Evolutionary conservation across 2,113 vertebrate species (phyloP).

Genomic region (Grus americana): DNA sequence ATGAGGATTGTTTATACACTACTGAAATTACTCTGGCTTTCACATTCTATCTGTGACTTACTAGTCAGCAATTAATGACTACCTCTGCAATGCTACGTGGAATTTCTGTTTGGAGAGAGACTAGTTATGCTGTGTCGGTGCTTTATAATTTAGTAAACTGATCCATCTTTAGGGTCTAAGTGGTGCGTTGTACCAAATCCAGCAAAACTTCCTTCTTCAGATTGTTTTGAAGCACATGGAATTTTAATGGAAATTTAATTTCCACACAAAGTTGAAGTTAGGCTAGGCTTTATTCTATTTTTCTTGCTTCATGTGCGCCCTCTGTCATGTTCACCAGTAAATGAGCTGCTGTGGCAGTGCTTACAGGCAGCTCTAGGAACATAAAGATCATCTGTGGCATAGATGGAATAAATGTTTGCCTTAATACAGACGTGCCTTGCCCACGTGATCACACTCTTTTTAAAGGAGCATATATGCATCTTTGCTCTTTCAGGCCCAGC

Average conservation of each 20-base stretch:
- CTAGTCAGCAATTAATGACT: not conserved
- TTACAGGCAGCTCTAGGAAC: not conserved
- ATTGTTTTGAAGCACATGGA: not conserved
- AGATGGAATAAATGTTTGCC: not conserved
- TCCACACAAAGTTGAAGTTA: not conserved
- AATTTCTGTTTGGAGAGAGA: not conserved
- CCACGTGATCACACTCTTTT: fast-evolving
- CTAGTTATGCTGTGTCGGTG: not conserved
- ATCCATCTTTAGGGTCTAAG: not conserved
- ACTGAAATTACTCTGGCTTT: not conserved
- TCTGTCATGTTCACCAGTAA: fast-evolving
- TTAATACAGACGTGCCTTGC: not conserved
- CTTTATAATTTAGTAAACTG: not conserved
- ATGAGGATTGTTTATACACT: not conserved
- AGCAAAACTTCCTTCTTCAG: not conserved
- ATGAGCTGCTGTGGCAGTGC: not conserved
- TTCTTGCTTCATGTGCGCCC: not conserved
- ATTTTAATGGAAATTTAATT: not conserved
- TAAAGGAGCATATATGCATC: not conserved
- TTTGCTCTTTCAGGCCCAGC: not conserved
- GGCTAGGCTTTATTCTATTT: not conserved
- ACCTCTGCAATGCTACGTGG: not conserved
- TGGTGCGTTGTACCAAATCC: not conserved
- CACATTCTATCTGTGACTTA: not conserved
- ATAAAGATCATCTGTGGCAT: no score